Evolutionary conservation across 2,888 invertebrate genomes (phyloP), one percentile per base, ranked within the genome.

Genomic region (Antheraea yamamai): DNA sequence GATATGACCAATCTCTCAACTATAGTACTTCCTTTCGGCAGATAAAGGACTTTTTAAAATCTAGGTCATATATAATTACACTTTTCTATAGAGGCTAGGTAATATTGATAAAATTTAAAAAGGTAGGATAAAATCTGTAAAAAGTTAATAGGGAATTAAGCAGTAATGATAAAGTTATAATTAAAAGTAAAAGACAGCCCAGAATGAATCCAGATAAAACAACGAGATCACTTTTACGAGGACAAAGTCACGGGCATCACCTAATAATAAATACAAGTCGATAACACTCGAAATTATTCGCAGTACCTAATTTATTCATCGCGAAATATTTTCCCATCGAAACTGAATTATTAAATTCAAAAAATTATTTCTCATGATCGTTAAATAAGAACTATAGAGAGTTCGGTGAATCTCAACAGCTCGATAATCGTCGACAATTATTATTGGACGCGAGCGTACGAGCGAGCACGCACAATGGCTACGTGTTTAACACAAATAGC

Each of bases 401-500:
- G 85, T 81, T 85, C 85, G 83, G 80, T 83, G 82, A 87, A 85
- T 86, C 82, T 88, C 85, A 85, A 88, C 85, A 84, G 39, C 80
- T 76, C 79, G 75, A 30, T 66, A 66, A 81, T 68, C 68, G 68
- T 75, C 82, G 83, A 80, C 81, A 83, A 79, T 79, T 81, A 79
- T 77, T 82, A 81, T 82, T 80, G 78, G 79, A 79, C 75, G 77
- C 79, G 79, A 76, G 84, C 86, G 89, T 83, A 81, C 88, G 89
- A 87, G 85, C 89, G 89, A 87, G 86, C 89, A 88, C 84, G 79
- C 83, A 87, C 81, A 89, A 90, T 87, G 88, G 81, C 82, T 74
- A 77, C 83, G 80, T 80, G 79, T 80, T 77, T 78, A 76, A 72
- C 89, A 93, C 92, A 93, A 93, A 92, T 90, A 90, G 81, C 85